Base-by-base conservation (phyloP, 2,888 invertebrate genomes). In the Gari tellinella region DNA sequence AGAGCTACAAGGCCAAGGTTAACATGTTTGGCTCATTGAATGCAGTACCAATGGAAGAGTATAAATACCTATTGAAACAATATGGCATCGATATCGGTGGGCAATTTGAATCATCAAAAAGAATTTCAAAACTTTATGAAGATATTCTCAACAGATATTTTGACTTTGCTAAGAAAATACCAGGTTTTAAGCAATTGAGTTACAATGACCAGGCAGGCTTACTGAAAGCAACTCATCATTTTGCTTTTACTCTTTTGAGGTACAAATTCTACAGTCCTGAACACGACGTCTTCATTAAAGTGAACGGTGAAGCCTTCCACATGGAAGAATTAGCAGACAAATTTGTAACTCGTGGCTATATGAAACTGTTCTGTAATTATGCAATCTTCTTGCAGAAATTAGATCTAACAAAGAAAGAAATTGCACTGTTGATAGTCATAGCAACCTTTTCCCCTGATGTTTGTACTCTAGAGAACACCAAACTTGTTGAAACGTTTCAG, bases 31-130 rank as follows among this genome's bases (percentile, higher is more conserved):
- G 77, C n/a, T 17, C 37, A 19, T 31, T 77, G 19, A 55, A 41
- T n/a, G 49, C 37, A 26, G 53, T 72, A 0, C 23, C 72, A 1
- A 63, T 56, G 45, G 58, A 60, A 5, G 68, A 77, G 37, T 65
- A 77, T 62, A 61, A 72, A 4, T 48, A n/a, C 15, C 45, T 72
- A 12, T 49, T 68, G 10, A 56, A 40, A 53, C 61, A 65, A 26
- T 62, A 57, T 51, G 68, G 69, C 4, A 72, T 72, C 26, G 72
- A 77, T 52, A 40, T 77, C 2, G 77, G 69, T 46, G 72, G 62
- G 5, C 65, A 60, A 10, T 68, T 67, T 64, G 53, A 52, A 8
- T 41, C 41, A 14, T 48, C 72, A 3, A 68, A 68, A 58, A 40
- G 57, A 10, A 57, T 43, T 17, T 40, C 40, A 17, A 15, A 45